Base-by-base conservation (phyloP, 2,888 invertebrate species). In the Anoplius nigerrimus region DNA sequence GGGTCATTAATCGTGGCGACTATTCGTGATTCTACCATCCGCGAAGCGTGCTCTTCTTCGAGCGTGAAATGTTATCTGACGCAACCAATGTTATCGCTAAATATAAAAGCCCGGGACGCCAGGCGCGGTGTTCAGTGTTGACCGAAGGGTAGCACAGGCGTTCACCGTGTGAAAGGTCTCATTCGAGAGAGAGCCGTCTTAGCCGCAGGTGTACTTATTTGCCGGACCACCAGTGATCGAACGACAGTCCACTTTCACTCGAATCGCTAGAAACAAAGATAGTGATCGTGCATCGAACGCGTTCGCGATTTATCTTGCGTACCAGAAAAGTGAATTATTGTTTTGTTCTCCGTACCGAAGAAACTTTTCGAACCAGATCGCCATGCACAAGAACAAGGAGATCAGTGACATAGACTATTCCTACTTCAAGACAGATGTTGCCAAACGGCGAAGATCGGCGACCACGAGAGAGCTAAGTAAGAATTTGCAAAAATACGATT, bases 381-480 rank as follows among this genome's bases (percentile, higher is more conserved):
- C 34, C 52, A 75, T 72, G 66, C 62, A 71, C 5, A 79, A 70
- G 61, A 68, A 62, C n/a, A 73, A 60, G 22, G 78, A 72, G 27
- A 75, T 74, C 64, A 72, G 73, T 34, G 79, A 78, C 56, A 89
- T 90, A 76, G 90, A 91, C 82, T 91, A 91, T 73, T 87, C 86
- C 20, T 82, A 89, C 66, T 91, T 91, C 72, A 88, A 89, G 73
- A 90, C 89, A 53, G 87, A 89, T 6, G 84, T 89, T 58, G 88
- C 91, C 2, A 89, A 89, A 34, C 86, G 90, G 75, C 89, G 91
- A 76, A 78, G 90, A 76, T 89, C 91, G 0, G 90, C 90, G 0
- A 86, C 90, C 11, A 91, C 91, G 0, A 87, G 91, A 78, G 91
- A 91, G 86, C 80, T 91, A 66, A 91, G 91, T 91, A 86, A 90